Percentiles rank a stretch among this genome's conserved stretches.
Evolutionary conservation across 2,888 invertebrate species (phyloP).

Genomic region (Thereva nobilitata): DNA sequence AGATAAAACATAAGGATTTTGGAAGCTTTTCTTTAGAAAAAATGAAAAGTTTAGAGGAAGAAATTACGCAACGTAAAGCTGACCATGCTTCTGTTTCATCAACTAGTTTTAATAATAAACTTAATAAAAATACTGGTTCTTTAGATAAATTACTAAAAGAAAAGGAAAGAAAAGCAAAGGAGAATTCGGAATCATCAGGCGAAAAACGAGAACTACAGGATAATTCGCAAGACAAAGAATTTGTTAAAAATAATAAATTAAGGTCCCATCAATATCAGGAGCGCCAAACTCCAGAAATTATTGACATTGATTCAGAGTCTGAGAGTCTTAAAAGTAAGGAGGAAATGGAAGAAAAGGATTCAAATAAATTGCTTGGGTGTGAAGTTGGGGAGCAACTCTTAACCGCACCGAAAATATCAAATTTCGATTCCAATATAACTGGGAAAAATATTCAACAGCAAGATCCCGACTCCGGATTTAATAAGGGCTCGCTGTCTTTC

Average conservation of each 20-base stretch:
- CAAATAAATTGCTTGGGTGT: neutral
- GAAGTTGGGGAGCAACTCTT: neutral
- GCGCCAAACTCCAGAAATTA: slow-evolving; percentile 26
- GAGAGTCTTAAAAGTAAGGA: slow-evolving; percentile 30
- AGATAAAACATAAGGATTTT: too few species aligned
- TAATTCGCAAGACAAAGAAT: too few species aligned
- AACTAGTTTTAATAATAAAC: slow-evolving; percentile 47
- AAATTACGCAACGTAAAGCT: slow-evolving; percentile 54
- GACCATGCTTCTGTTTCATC: slow-evolving; percentile 44
- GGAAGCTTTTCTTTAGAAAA: too few species aligned
- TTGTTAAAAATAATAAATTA: too few species aligned
- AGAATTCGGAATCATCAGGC: neutral
- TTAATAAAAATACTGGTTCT: slow-evolving; percentile 59
- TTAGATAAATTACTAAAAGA: slow-evolving; percentile 65
- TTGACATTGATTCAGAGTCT: slow-evolving; percentile 40
- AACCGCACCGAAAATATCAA: slow-evolving; percentile 15
- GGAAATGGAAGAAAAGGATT: slow-evolving; percentile 13
- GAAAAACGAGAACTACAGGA: slow-evolving; percentile 1
- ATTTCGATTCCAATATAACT: too few species aligned
- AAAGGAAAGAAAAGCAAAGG: slow-evolving; percentile 54
- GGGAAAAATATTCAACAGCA: too few species aligned
- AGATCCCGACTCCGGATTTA: too few species aligned
- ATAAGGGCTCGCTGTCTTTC: too few species aligned
- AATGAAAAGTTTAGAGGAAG: slow-evolving; percentile 51
- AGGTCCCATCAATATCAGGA: neutral